Percentiles rank a stretch among this genome's conserved stretches.
phyloP scores from a whole-genome alignment of 2,113 vertebrate species.

The Tragulus kanchil region DNA sequence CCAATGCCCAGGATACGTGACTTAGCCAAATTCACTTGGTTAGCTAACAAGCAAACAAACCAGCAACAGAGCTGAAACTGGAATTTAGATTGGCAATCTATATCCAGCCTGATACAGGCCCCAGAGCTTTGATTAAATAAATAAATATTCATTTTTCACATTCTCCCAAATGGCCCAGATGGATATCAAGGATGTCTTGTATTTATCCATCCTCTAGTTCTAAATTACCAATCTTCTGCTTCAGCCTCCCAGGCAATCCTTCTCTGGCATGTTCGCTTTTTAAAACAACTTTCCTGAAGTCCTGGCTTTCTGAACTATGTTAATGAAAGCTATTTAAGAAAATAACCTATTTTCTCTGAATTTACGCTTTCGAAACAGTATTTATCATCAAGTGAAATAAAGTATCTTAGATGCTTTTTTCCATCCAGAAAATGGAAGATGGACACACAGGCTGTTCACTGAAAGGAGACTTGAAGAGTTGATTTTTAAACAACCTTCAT shows the following conservation, averaged over 20 bases:
- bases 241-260: background rate
- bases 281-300: conserved; percentile 31
- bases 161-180: background rate
- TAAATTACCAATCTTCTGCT: conserved; percentile 31
- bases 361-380: conserved; percentile 66
- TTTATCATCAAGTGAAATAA: conserved; percentile 71
- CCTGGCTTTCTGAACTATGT: conserved; percentile 1
- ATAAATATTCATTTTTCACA: background rate
- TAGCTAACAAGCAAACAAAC: background rate
- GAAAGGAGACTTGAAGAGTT: conserved; percentile 72
- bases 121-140: background rate
- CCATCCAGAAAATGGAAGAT: conserved; percentile 64
- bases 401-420: conserved; percentile 63
- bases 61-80: background rate
- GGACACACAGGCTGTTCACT: conserved; percentile 51
- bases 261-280: background rate
- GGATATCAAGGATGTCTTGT: conserved; percentile 3
- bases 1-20: too few relatives aligned
- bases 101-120: background rate
- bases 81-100: background rate
- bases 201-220: background rate
- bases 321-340: conserved; percentile 61
- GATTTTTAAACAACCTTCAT: conserved; percentile 83
- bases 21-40: background rate
- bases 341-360: conserved; percentile 46